Percentiles rank a stretch among this genome's conserved stretches.
Evolutionary conservation across 1,140 invertebrate genomes (phyloP).

Genomic region (Hirudo medicinalis): DNA sequence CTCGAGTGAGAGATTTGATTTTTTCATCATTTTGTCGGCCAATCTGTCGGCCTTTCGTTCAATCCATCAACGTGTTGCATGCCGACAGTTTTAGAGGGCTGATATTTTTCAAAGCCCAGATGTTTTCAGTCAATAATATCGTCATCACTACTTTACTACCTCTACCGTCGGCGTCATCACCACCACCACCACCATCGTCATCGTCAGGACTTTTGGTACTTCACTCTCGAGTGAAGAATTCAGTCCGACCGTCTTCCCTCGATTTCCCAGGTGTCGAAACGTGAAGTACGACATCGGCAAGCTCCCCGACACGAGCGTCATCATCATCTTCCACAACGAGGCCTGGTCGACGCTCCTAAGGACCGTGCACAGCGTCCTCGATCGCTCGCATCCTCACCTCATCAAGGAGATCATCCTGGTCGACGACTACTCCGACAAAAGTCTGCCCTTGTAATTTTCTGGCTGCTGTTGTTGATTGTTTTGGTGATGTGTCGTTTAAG

Average conservation of each 20-base stretch:
- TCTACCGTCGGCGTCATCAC: not conserved
- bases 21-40: too few species aligned
- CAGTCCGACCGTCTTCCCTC: not conserved
- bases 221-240: not conserved
- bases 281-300: slow-evolving; percentile 1
- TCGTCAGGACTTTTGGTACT: not conserved
- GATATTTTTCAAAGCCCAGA: too few species aligned
- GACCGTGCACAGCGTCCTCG: slow-evolving; percentile 71
- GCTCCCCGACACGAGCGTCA: slow-evolving; percentile 49
- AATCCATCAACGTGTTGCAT: too few species aligned
- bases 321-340: slow-evolving; percentile 81
- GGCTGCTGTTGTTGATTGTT: not conserved
- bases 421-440: slow-evolving; percentile 52
- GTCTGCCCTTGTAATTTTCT: slow-evolving; percentile 34
- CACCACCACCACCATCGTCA: not conserved
- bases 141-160: too few species aligned
- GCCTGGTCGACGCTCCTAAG: slow-evolving; percentile 66
- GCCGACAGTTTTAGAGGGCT: too few species aligned
- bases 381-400: slow-evolving; percentile 59
- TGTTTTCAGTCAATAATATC: too few species aligned
- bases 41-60: too few species aligned
- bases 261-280: slow-evolving; percentile 6
- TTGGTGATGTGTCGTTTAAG: not conserved
- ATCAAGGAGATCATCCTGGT: slow-evolving; percentile 79
- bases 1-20: too few species aligned